These are phyloP conservation scores for Lepidothrix coronata DNA, from an alignment of 2,113 vertebrate genomes.

Conservation along the genomic window DNA sequence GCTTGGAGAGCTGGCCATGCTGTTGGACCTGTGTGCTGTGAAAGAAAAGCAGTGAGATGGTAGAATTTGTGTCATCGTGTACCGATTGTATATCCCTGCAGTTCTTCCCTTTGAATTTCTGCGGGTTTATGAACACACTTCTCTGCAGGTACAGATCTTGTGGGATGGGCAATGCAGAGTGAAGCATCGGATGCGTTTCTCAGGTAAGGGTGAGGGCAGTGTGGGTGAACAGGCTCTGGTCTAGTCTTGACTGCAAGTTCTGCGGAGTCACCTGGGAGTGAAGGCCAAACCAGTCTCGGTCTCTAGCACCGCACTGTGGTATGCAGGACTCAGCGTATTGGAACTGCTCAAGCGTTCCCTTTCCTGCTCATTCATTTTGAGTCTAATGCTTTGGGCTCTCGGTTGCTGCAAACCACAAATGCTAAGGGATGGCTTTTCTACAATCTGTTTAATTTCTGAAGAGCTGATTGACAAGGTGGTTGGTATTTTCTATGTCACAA, in stretches of 20 bases:
- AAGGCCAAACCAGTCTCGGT: neutral
- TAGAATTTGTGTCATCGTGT: neutral
- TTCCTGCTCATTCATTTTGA: neutral
- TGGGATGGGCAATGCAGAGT: rapidly evolving
- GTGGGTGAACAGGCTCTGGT: neutral
- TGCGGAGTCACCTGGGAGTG: neutral
- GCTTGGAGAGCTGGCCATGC: neutral
- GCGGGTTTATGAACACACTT: neutral
- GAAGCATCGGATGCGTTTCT: rapidly evolving
- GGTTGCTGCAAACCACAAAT: neutral
- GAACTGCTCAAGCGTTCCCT: neutral
- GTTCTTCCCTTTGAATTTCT: neutral
- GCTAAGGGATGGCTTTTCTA: neutral
- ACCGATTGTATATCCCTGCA: neutral
- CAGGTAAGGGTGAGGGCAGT: neutral
- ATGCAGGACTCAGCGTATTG: neutral
- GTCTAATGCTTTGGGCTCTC: neutral
- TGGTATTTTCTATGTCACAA: neutral
- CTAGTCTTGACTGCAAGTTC: neutral
- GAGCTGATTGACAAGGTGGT: neutral
- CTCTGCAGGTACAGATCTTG: rapidly evolving
- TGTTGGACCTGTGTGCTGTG: neutral
- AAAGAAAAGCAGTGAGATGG: neutral
- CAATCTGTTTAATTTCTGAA: neutral
- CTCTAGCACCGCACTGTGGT: slow-evolving; percentile 21